Percentiles rank a stretch among this genome's conserved stretches.
Evolutionary conservation across 1,140 invertebrate genomes (phyloP).

Genomic region (Ceratina calcarata): DNA sequence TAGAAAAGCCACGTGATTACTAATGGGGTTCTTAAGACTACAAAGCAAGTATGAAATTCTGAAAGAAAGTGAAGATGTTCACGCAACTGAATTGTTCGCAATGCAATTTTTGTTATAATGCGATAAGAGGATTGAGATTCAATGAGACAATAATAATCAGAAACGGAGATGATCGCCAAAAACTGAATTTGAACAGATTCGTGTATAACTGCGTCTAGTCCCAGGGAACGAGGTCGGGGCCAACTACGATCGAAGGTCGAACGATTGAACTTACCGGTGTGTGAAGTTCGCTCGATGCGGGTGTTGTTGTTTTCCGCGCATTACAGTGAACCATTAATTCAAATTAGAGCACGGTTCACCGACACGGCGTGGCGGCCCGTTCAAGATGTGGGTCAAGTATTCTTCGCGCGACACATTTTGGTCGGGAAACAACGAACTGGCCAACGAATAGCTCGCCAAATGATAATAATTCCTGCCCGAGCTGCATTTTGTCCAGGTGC

Average conservation of each 20-base stretch:
- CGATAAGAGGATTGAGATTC: background rate
- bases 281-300: background rate
- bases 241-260: constrained; percentile 22
- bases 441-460: constrained; percentile 8
- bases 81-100: background rate
- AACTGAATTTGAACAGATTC: constrained; percentile 10
- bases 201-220: background rate
- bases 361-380: background rate
- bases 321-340: constrained; percentile 38
- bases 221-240: constrained; percentile 21
- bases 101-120: background rate
- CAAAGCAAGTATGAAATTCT: too few species aligned
- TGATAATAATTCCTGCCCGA: background rate
- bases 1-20: too few species aligned
- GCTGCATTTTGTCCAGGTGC: background rate
- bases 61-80: too few species aligned
- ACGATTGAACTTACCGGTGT: constrained; percentile 26
- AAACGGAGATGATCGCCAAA: background rate
- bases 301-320: constrained; percentile 22
- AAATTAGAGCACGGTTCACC: constrained; percentile 29
- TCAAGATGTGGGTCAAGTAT: constrained; percentile 35
- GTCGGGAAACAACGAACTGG: background rate
- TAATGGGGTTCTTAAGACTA: too few species aligned
- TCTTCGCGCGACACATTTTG: constrained; percentile 27
- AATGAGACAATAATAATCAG: background rate